A percentile compares a stretch with the other conserved stretches of the same genome.
Evolutionary conservation across 2,888 invertebrate species (phyloP).

Genomic region (Ashinkailepas kermadecensis): DNA sequence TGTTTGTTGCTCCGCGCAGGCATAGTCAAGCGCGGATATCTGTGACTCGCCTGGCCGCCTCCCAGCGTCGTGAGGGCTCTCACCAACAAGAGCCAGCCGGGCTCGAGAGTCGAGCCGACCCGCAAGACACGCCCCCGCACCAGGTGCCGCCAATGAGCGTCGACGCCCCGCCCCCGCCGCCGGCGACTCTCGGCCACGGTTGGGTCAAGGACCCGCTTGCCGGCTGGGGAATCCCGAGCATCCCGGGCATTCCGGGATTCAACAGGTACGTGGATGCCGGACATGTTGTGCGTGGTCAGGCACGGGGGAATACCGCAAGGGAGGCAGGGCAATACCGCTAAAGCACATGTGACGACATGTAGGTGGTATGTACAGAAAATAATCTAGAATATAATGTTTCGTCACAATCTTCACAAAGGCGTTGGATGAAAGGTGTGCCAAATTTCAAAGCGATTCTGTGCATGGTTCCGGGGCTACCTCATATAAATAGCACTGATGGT

Average conservation of each 20-base stretch:
- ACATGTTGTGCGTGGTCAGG: too few species aligned
- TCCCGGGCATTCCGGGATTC: background rate
- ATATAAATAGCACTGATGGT: too few species aligned
- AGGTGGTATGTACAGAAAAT: too few species aligned
- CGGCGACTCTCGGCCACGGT: background rate
- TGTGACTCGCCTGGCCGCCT: background rate
- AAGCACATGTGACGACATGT: too few species aligned
- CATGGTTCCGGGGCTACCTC: too few species aligned
- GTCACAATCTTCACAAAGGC: too few species aligned
- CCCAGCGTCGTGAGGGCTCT: background rate
- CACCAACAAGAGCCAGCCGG: background rate
- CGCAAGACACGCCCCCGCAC: background rate
- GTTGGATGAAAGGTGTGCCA: too few species aligned
- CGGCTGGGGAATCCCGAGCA: background rate
- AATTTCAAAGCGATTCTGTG: too few species aligned
- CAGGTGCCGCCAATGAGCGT: background rate
- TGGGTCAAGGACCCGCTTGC: background rate
- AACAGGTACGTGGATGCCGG: too few species aligned
- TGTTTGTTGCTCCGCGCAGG: background rate
- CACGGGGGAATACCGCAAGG: too few species aligned
- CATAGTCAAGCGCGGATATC: background rate
- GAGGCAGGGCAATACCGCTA: too few species aligned
- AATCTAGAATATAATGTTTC: too few species aligned
- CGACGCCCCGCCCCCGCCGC: background rate
- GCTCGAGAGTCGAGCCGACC: background rate